Conservation (phyloP, 2,113 vertebrate genomes). For the Tapirus terrestris region DNA sequence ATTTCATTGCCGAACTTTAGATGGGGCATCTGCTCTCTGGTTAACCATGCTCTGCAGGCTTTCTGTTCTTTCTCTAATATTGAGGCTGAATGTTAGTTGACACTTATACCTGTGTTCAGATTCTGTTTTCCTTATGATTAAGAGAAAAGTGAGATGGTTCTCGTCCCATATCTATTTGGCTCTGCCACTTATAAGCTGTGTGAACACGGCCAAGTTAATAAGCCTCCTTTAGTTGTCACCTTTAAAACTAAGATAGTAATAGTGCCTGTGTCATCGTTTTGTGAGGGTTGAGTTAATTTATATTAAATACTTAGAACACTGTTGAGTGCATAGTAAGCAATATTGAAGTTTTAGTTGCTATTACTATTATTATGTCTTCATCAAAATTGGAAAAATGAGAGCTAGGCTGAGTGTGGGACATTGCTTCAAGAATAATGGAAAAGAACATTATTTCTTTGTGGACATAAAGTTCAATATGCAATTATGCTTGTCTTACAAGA, state of each 20-base stretch:
- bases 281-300: conserved; percentile 25
- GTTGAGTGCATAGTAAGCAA: not conserved
- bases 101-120: not conserved
- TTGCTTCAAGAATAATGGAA: not conserved
- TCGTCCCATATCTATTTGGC: not conserved
- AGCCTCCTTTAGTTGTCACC: not conserved
- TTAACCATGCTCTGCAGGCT: not conserved
- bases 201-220: not conserved
- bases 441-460: conserved; percentile 11
- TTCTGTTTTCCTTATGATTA: not conserved
- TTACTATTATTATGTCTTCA: not conserved
- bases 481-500: not conserved
- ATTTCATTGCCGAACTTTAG: not conserved
- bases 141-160: not conserved
- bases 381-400: conserved; percentile 27
- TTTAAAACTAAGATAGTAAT: not conserved
- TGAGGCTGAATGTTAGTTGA: not conserved
- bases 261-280: not conserved
- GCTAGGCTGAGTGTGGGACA: not conserved
- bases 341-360: conserved; percentile 24
- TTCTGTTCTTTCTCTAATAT: not conserved
- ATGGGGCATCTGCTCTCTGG: not conserved
- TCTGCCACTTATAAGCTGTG: not conserved
- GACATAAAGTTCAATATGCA: not conserved
- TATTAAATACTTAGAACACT: not conserved